Conservation (phyloP, 2,113 vertebrate species). For the Ophiodon elongatus region DNA sequence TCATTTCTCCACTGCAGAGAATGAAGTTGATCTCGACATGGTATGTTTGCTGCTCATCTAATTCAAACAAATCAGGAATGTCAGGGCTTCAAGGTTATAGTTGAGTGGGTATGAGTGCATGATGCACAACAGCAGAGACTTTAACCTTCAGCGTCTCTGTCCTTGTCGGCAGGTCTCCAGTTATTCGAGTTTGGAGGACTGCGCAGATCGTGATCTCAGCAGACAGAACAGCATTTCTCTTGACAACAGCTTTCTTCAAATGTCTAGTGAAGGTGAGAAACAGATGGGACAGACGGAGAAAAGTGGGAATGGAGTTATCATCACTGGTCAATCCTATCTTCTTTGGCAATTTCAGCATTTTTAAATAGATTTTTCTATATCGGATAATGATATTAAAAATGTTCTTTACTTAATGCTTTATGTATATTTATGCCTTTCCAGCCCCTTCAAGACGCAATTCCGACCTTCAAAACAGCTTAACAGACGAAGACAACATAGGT, state of each 20-base stretch:
- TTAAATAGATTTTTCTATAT: not conserved
- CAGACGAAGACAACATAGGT: constrained; percentile 40
- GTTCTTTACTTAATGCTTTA: not conserved
- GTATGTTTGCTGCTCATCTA: constrained; percentile 68
- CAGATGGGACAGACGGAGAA: not conserved
- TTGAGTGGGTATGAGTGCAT: not conserved
- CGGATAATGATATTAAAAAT: not conserved
- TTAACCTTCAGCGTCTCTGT: not conserved
- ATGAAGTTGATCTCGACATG: constrained; percentile 39
- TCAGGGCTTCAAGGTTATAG: not conserved
- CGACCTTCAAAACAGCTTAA: constrained; percentile 29
- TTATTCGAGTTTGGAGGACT: constrained; percentile 75
- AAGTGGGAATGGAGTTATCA: not conserved
- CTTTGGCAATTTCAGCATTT: not conserved
- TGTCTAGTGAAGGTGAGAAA: constrained; percentile 43
- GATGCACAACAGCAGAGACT: not conserved
- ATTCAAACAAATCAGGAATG: not conserved
- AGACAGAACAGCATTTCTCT: constrained; percentile 11
- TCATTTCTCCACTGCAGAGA: constrained; percentile 51
- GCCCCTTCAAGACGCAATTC: constrained; percentile 32
- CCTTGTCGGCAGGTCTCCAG: constrained; percentile 71
- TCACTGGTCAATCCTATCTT: not conserved
- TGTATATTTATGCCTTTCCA: constrained; percentile 26
- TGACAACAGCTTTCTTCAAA: not conserved
- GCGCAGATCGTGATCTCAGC: not conserved